These are phyloP conservation scores for Tetragnatha montana DNA, from an alignment of 2,888 invertebrate species.

Conservation along the genomic window DNA sequence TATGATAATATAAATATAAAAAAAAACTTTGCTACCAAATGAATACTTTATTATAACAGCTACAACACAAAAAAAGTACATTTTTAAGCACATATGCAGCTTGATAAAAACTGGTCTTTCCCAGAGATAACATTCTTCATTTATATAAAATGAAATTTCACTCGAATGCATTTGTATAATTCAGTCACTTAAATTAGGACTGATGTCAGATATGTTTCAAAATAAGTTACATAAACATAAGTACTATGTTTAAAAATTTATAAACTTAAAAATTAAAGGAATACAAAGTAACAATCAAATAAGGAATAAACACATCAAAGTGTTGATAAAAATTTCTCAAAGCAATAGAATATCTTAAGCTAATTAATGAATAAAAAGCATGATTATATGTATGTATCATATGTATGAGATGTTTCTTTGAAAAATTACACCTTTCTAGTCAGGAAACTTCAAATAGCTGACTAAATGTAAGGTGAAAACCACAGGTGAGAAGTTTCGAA, in stretches of 20 bases:
- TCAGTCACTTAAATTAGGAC: too few species aligned
- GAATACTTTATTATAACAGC: neutral
- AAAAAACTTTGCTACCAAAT: neutral
- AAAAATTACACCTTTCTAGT: neutral
- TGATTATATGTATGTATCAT: too few species aligned
- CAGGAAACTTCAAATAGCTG: neutral
- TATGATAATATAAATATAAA: neutral
- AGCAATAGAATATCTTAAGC: too few species aligned
- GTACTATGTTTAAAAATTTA: neutral
- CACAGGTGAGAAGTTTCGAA: neutral
- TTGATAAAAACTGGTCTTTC: neutral
- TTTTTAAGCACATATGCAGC: neutral
- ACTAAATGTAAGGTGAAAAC: conserved; percentile 7
- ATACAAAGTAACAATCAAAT: neutral
- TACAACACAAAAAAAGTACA: neutral
- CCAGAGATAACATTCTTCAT: neutral
- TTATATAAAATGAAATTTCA: too few species aligned
- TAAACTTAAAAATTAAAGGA: neutral
- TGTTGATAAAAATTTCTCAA: too few species aligned
- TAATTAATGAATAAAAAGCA: too few species aligned
- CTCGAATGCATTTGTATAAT: too few species aligned
- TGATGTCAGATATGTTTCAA: neutral
- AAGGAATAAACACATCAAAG: neutral
- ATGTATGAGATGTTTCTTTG: neutral
- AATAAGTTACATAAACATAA: neutral